Evolutionary conservation across 2,113 vertebrate genomes (phyloP).

Genomic region (Rhea americana): DNA sequence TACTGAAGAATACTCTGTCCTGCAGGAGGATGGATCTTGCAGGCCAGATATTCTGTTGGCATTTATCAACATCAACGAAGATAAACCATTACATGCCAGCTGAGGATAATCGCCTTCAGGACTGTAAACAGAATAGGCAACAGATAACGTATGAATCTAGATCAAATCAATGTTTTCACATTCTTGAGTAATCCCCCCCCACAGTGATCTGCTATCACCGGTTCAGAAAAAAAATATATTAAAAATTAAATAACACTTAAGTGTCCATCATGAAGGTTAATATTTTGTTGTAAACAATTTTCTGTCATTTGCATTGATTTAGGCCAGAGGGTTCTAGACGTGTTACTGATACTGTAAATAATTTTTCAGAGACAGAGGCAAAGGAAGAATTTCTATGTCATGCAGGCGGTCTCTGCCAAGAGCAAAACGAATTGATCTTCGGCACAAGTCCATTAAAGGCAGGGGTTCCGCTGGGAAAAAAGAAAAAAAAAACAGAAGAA

Average conservation of each 20-base stretch:
- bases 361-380: constrained; percentile 95
- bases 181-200: constrained; percentile 68
- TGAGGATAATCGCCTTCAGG: constrained; percentile 54
- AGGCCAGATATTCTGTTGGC: constrained; percentile 24
- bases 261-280: constrained; percentile 73
- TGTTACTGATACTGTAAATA: constrained; percentile 98
- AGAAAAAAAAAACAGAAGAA: constrained; percentile 16
- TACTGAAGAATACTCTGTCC: constrained; percentile 6
- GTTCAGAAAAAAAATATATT: constrained; percentile 72
- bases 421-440: constrained; percentile 90
- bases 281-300: constrained; percentile 81
- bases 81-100: constrained; percentile 8
- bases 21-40: background rate
- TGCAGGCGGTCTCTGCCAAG: constrained; percentile 91
- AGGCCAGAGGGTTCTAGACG: constrained; percentile 54
- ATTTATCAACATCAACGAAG: constrained; percentile 17
- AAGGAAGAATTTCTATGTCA: constrained; percentile 90
- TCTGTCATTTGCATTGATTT: constrained; percentile 69
- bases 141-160: constrained; percentile 24
- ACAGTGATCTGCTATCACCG: constrained; percentile 68
- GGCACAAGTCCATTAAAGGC: constrained; percentile 95
- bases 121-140: constrained; percentile 70
- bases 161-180: constrained; percentile 67
- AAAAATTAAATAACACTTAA: constrained; percentile 80
- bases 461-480: constrained; percentile 87